A percentile compares a stretch with the other conserved stretches of the same genome.
Evolutionary conservation across 2,888 invertebrate genomes (phyloP).

Genomic region (Erannis defoliaria): DNA sequence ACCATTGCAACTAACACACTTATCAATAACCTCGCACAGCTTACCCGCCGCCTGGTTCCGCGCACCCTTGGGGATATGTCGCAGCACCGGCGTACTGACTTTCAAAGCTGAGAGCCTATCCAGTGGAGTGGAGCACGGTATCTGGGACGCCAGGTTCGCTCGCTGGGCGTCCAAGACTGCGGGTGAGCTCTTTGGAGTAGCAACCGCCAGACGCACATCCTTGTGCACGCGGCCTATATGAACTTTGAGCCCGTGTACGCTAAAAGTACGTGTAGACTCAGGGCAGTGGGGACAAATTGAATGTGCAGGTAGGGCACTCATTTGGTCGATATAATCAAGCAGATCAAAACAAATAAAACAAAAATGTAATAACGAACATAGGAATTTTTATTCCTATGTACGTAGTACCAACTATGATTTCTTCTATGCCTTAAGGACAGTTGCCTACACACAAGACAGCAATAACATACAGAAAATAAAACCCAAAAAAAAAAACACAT

Average conservation of each 20-base stretch:
- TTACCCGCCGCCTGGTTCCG: conserved; percentile 1
- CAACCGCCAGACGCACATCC: neutral
- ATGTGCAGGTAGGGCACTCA: neutral
- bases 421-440: too few species aligned
- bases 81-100: neutral
- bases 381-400: too few species aligned
- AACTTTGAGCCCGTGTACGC: neutral
- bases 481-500: too few species aligned
- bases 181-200: neutral
- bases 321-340: too few species aligned
- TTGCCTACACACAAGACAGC: too few species aligned
- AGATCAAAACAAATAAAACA: too few species aligned
- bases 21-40: conserved; percentile 8
- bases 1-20: neutral
- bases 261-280: neutral
- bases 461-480: too few species aligned
- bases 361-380: too few species aligned
- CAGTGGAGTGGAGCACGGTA: neutral
- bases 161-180: neutral
- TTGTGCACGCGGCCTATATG: conserved; percentile 1
- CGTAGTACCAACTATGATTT: too few species aligned
- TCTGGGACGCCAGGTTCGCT: too few species aligned
- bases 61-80: conserved; percentile 1
- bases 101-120: neutral
- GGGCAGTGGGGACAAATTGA: conserved; percentile 1